Conservation (phyloP, 2,888 invertebrate genomes). For the Elegia similella region DNA sequence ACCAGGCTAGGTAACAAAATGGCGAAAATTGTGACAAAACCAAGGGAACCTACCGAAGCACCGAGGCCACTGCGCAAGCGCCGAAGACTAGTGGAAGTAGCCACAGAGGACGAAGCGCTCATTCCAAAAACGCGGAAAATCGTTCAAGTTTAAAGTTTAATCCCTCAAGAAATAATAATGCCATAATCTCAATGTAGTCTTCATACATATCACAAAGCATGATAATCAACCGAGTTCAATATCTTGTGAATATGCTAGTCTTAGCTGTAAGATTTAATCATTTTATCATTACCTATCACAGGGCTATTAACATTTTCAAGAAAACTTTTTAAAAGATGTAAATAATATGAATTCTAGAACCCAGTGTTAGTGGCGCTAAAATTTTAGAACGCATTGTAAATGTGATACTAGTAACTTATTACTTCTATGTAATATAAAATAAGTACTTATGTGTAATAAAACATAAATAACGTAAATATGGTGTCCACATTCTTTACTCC, state of each 20-base stretch:
- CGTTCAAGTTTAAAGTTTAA: constrained; percentile 65
- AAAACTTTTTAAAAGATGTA: background rate
- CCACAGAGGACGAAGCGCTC: constrained; percentile 70
- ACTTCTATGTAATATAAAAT: constrained; percentile 55
- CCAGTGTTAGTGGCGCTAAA: background rate
- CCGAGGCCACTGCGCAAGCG: constrained; percentile 83
- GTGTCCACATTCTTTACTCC: background rate
- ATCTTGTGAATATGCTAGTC: constrained; percentile 71
- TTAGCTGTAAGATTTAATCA: constrained; percentile 59
- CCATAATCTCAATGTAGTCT: constrained; percentile 26
- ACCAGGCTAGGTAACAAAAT: constrained; percentile 81
- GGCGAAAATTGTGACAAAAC: constrained; percentile 72
- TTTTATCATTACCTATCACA: constrained; percentile 30
- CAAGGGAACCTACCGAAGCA: constrained; percentile 73
- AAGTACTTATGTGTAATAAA: constrained; percentile 53
- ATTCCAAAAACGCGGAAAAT: constrained; percentile 75
- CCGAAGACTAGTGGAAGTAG: constrained; percentile 82
- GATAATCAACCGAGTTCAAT: constrained; percentile 66
- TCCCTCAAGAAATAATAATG: constrained; percentile 22
- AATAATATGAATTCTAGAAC: background rate
- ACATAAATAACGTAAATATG: constrained; percentile 32
- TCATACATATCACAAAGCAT: constrained; percentile 70
- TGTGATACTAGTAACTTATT: constrained; percentile 78
- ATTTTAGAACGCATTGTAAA: constrained; percentile 64
- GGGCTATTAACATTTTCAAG: constrained; percentile 17